Evolutionary conservation across 2,888 invertebrate genomes (phyloP).

Genomic region (Lobophora halterata): DNA sequence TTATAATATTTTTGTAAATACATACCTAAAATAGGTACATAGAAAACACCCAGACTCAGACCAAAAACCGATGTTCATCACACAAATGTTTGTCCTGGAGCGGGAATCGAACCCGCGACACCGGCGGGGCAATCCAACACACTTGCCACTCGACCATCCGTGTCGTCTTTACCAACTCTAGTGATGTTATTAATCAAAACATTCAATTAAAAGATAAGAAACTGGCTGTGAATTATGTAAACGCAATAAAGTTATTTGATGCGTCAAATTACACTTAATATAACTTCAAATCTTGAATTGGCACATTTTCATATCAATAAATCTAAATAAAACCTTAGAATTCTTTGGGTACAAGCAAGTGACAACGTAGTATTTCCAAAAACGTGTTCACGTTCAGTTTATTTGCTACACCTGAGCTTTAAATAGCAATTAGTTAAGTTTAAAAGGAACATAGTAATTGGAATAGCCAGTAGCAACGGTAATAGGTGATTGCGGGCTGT

Average conservation of each 20-base stretch:
- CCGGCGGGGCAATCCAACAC: too few relatives aligned
- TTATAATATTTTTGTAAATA: too few relatives aligned
- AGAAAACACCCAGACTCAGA: too few relatives aligned
- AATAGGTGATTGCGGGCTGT: slow-evolving; percentile 23
- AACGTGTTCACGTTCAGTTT: slow-evolving; percentile 11
- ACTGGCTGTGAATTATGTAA: slow-evolving; percentile 22
- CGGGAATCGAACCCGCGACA: too few relatives aligned
- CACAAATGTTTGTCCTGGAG: too few relatives aligned
- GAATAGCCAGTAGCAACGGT: slow-evolving; percentile 17
- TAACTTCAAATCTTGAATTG: slow-evolving; percentile 30
- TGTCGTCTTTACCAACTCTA: too few relatives aligned
- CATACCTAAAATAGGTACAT: too few relatives aligned
- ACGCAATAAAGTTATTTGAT: slow-evolving; percentile 28
- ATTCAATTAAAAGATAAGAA: slow-evolving; percentile 23
- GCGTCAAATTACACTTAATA: slow-evolving; percentile 31
- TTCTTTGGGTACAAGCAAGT: slow-evolving; percentile 21
- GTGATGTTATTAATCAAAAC: slow-evolving; percentile 13
- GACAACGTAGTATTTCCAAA: slow-evolving; percentile 19
- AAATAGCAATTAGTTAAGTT: slow-evolving; percentile 29
- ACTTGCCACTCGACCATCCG: too few relatives aligned
- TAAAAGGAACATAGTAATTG: slow-evolving; percentile 25
- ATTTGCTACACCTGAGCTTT: slow-evolving; percentile 21
- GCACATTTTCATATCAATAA: slow-evolving; percentile 35
- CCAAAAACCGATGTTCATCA: too few relatives aligned
- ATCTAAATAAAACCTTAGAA: slow-evolving; percentile 20